Evolutionary conservation across 2,797 vertebrate genomes (phyloP), one percentile per base, ranked within the genome.

Genomic region (Hoplostethus mediterraneus): DNA sequence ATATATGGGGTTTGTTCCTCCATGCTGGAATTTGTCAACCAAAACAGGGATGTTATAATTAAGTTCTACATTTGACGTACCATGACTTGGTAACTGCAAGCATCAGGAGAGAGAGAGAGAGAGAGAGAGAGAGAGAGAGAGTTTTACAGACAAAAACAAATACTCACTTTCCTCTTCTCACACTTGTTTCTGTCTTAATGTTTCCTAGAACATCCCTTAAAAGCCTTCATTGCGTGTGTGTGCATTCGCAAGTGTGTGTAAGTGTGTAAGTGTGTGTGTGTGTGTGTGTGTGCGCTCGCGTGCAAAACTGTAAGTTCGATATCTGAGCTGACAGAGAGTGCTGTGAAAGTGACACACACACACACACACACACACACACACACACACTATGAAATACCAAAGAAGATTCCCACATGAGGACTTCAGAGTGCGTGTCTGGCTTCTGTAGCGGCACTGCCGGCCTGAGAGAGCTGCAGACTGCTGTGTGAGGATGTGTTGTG

Each of bases 341-440:
- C 62, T 75, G 21, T 48, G 67, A 71, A 59, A 68, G 63, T 77
- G 81, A 82, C 78, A 75, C 40, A 44, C 61, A 57, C 64, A 70
- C 33, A 42, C 8, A 57, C 64, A 70, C 33, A 42, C 8, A 82
- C 78, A 75, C 40, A 44, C 61, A 82, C 78, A 75, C 40, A 44
- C 61, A 57, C 64, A 70, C 33, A 42, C 8, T 16, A 8, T 40
- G n/a, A 60, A 53, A 52, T 21, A 53, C 68, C 58, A 55, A 67
- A 58, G 64, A 63, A 49, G 47, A 73, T 49, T 70, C 71, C 49
- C 21, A 49, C 42, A 44, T 75, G 61, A 83, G 59, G 82, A 64
- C 30, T 64, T 77, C 74, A 49, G n/a, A 67, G 65, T 42, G 10
- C 71, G 76, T 40, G 7, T 73, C 58, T 57, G 21, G 10, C 33